Base-by-base conservation (phyloP, 1,140 invertebrate species). In the Drosophila ogumai region DNA sequence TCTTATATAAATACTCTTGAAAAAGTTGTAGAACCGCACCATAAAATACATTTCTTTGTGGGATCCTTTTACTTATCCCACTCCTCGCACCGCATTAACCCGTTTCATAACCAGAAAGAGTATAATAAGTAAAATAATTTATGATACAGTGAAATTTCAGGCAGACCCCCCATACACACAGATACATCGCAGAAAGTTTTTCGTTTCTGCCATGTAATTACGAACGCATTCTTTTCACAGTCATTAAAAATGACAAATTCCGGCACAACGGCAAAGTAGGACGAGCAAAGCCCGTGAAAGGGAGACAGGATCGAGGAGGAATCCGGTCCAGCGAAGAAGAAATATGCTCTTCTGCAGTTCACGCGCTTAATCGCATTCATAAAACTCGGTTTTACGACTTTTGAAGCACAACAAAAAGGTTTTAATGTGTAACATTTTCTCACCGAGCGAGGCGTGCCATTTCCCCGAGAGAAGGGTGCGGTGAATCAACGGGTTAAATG, bases 171-270 rank as follows among this genome's bases (percentile, higher is more conserved):
- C 22, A 15, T 17, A 1, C 49, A 58, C 8, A 49, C 34, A 57
- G 44, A 71, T 72, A 82, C 60, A 78, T 71, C 59, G 76, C 79
- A 44, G 60, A 79, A 78, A 76, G 65, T 86, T 81, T 64, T 78
- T 72, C 80, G 41, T 78, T 79, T 49, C 61, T 54, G 71, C 71
- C 82, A 74, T 87, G 79, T 87, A 87, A 87, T 87, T 88, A 88
- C 82, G 77, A 78, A 63, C 84, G 84, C 85, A 88, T 88, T 88
- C 81, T 88, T 88, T 90, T 84, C 77, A 59, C 80, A 88, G 84
- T 88, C 84, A 90, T 88, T 88, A 88, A 88, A 88, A 88, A 88
- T 88, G 84, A 88, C 84, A 88, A 88, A 88, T 88, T 88, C 84
- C 84, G 77, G 61, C 85, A 75, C 58, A 90, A 55, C 65, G 60